phyloP scores from a whole-genome alignment of 2,797 vertebrate species.

The Spea hammondii region DNA sequence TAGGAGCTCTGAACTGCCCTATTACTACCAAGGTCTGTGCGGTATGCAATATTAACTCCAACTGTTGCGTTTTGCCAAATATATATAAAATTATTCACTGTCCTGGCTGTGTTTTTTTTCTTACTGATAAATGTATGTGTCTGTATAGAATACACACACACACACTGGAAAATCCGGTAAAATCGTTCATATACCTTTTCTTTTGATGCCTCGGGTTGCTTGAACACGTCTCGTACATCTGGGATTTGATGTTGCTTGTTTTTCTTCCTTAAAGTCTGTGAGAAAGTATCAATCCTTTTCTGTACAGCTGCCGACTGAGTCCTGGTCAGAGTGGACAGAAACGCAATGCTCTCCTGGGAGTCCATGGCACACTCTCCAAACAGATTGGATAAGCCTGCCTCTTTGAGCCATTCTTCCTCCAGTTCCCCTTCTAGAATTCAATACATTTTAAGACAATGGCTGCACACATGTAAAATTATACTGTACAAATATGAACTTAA shows the following conservation, averaged over 20 bases:
- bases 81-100: too few species aligned
- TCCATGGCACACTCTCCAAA: conserved; percentile 77
- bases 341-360: conserved; percentile 79
- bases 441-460: background rate
- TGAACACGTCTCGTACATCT: conserved; percentile 95
- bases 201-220: conserved; percentile 69
- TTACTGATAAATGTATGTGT: too few species aligned
- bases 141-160: too few species aligned
- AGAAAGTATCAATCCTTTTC: conserved; percentile 80
- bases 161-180: too few species aligned
- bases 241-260: conserved; percentile 87
- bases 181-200: conserved; percentile 67
- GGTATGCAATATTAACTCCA: too few species aligned
- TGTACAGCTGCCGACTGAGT: conserved; percentile 89
- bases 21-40: too few species aligned
- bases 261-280: conserved; percentile 85
- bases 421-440: conserved; percentile 83
- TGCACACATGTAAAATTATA: too few species aligned
- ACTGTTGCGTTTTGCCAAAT: too few species aligned
- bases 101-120: too few species aligned
- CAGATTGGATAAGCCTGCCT: conserved; percentile 87
- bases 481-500: too few species aligned
- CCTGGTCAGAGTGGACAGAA: conserved; percentile 87
- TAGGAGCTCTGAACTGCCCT: too few species aligned
- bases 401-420: conserved; percentile 93